phyloP scores from a whole-genome alignment of 2,888 invertebrate genomes.

The Epirrhoe alternata region DNA sequence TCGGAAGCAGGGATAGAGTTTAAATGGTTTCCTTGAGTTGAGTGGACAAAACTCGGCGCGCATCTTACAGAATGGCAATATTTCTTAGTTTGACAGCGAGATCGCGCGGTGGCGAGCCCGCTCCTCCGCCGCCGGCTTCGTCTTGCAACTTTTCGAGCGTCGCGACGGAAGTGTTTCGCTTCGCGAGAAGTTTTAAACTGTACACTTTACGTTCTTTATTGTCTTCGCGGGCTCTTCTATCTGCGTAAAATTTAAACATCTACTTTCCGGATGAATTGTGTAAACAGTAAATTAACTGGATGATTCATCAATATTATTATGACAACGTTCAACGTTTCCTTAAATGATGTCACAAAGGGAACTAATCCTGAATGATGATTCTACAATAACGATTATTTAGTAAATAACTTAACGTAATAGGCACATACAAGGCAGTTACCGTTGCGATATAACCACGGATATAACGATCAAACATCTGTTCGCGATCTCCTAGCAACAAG shows the following conservation, averaged over 20 bases:
- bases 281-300: slow-evolving; percentile 42
- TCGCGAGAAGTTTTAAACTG: slow-evolving; percentile 77
- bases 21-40: slow-evolving; percentile 57
- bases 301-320: not conserved
- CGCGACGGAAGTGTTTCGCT: slow-evolving; percentile 67
- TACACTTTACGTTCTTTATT: slow-evolving; percentile 80
- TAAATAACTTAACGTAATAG: slow-evolving; percentile 54
- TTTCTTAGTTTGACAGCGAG: slow-evolving; percentile 78
- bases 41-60: slow-evolving; percentile 55
- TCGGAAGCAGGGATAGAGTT: slow-evolving; percentile 46
- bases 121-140: slow-evolving; percentile 60
- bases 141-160: slow-evolving; percentile 75
- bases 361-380: not conserved
- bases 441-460: slow-evolving; percentile 58
- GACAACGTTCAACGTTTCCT: not conserved
- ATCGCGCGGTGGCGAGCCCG: slow-evolving; percentile 60
- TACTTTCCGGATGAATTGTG: slow-evolving; percentile 62
- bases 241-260: slow-evolving; percentile 71
- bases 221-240: slow-evolving; percentile 71
- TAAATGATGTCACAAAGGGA: not conserved
- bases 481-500: slow-evolving; percentile 72
- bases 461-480: slow-evolving; percentile 68
- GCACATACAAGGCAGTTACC: slow-evolving; percentile 45
- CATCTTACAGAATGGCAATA: slow-evolving; percentile 65
- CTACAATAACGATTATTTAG: not conserved